These are phyloP conservation scores for Leptinotarsa rubiginosa DNA, from an alignment of 2,888 invertebrate genomes.

Conservation along the genomic window DNA sequence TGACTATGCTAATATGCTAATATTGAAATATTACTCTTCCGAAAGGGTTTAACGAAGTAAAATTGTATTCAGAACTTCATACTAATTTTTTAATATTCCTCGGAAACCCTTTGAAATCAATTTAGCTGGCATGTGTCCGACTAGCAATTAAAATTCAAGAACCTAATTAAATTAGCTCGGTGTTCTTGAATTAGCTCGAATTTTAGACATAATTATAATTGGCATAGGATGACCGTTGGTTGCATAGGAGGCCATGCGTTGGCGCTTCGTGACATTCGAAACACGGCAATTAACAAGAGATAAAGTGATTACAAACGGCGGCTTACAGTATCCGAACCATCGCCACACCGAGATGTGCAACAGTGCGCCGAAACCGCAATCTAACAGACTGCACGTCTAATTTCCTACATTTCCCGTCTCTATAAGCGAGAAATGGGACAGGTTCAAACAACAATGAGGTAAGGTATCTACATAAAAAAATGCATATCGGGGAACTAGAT, in stretches of 20 bases:
- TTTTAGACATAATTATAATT: conserved; percentile 28
- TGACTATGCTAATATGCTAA: too few relatives aligned
- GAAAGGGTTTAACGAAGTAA: background rate
- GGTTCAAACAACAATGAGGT: background rate
- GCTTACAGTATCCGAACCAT: conserved; percentile 35
- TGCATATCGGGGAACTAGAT: too few relatives aligned
- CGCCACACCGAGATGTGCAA: conserved; percentile 20
- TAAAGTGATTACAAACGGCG: conserved; percentile 58
- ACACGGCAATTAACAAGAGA: conserved; percentile 59
- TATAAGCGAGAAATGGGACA: background rate
- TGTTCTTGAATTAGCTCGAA: conserved; percentile 27
- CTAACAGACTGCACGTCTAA: conserved; percentile 7
- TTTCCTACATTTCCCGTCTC: conserved; percentile 1
- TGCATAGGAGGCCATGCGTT: conserved; percentile 17
- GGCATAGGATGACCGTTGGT: conserved; percentile 32
- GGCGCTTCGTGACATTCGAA: conserved; percentile 51
- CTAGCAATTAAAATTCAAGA: conserved; percentile 9
- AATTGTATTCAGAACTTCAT: background rate
- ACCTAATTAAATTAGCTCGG: conserved; percentile 23
- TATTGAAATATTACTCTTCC: background rate
- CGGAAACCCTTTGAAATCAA: background rate
- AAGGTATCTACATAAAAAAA: too few relatives aligned
- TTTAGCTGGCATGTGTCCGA: background rate
- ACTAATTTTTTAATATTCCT: background rate
- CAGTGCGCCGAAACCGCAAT: conserved; percentile 15